phyloP scores from a whole-genome alignment of 2,888 invertebrate genomes.

The Thelaira solivaga region DNA sequence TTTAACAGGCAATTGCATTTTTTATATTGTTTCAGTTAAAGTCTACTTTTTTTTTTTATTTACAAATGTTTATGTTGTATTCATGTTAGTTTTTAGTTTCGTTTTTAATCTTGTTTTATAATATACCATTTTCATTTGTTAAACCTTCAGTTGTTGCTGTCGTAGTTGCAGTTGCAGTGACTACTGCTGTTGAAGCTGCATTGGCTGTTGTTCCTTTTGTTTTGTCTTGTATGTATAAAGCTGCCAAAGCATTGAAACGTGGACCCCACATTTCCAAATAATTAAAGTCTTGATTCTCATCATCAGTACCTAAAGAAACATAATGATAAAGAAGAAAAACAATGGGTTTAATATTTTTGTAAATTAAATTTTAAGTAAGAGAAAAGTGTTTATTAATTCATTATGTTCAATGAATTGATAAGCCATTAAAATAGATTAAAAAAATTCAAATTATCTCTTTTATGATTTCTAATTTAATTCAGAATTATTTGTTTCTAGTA shows the following conservation, averaged over 20 bases:
- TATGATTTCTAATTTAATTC: no score
- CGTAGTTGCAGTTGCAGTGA: no score
- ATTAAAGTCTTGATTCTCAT: constrained; percentile 97
- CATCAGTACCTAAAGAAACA: constrained; percentile 88
- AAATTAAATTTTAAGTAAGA: no score
- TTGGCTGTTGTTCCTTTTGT: constrained; percentile 67
- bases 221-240: constrained; percentile 86
- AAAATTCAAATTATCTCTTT: no score
- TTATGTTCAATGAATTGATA: no score
- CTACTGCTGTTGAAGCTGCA: no score
- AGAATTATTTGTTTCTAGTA: no score
- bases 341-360: no score
- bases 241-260: constrained; percentile 96
- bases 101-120: constrained; percentile 63
- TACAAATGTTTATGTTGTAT: constrained; percentile 30
- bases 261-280: constrained; percentile 98
- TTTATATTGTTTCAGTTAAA: not conserved
- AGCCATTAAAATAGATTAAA: no score
- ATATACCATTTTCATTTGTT: constrained; percentile 57
- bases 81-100: constrained; percentile 3
- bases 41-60: not conserved
- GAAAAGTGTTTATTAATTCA: no score
- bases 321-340: constrained; percentile 9
- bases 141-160: constrained; percentile 37
- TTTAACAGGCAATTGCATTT: constrained; percentile 18